Evolutionary conservation across 1,140 invertebrate species (phyloP), one percentile per base, ranked within the genome.

Genomic region (Drosophila lacertosa): DNA sequence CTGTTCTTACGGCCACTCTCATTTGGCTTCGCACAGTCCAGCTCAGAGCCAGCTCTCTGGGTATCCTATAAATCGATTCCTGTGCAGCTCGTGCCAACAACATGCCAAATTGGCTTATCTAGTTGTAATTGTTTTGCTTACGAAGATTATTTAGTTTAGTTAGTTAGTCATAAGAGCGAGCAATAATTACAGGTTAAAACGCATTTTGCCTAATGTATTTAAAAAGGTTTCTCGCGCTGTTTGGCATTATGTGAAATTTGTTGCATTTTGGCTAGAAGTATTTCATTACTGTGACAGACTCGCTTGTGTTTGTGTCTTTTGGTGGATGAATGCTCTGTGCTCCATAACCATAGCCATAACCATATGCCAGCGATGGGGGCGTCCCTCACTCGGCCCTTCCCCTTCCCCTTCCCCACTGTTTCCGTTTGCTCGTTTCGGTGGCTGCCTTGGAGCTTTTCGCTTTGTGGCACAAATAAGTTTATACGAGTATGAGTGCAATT

Each of bases 381-480:
- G n/a, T n/a, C n/a, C n/a, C n/a, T n/a, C n/a, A n/a, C n/a, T n/a
- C n/a, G n/a, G n/a, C n/a, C n/a, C n/a, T n/a, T n/a, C n/a, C n/a
- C n/a, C n/a, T n/a, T n/a, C n/a, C n/a, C n/a, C n/a, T n/a, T 22
- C 22, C 16, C 16, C 60, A 59, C 55, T 69, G 69, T 47, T 64
- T 64, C 74, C 67, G 53, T 45, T 42, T 35, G 15, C 45, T 64
- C 6, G 18, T 57, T 60, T 62, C 45, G 51, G 13, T 55, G 35
- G 18, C 51, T 39, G 62, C 55, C 53, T 40, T 42, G 55, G 40
- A 50, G 50, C 44, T 50, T 68, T 54, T 54, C 35, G 44, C 44
- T 54, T 55, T 68, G 64, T 62, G 37, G 37, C 55, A 44, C 22
- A 44, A 50, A 44, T 59, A 39, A 59, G 55, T 59, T 50, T 29